Evolutionary conservation across 2,797 vertebrate species (phyloP).

Genomic region (Nyctalus aviator): DNA sequence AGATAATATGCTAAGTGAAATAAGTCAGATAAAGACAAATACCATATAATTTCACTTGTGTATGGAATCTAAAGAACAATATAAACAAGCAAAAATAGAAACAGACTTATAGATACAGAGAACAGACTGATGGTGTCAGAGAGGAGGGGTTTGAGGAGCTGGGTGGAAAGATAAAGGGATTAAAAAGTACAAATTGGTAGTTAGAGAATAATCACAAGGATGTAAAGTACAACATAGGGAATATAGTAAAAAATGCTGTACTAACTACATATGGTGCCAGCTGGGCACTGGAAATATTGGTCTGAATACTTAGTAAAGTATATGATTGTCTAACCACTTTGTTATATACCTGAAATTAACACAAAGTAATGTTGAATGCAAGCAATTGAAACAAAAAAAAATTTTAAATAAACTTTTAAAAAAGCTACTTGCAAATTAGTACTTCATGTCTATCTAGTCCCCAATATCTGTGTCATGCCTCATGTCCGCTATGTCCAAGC

Average conservation of each 20-base stretch:
- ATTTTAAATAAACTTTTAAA: neutral
- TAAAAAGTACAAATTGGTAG: neutral
- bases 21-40: neutral
- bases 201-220: neutral
- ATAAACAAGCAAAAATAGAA: neutral
- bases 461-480: neutral
- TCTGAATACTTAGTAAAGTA: neutral
- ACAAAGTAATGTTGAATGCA: neutral
- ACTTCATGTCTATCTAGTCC: neutral
- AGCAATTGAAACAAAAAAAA: neutral
- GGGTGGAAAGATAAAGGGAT: neutral
- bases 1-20: neutral
- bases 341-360: neutral
- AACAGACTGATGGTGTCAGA: neutral
- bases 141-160: no score
- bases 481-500: neutral
- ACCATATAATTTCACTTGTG: neutral
- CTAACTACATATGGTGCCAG: neutral
- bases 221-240: neutral
- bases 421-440: neutral
- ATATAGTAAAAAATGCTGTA: neutral
- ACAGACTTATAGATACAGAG: neutral
- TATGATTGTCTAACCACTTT: no score
- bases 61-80: neutral
- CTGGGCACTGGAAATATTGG: neutral